Evolutionary conservation across 2,113 vertebrate species (phyloP), one percentile per base, ranked within the genome.

Genomic region (Zapornia atra): DNA sequence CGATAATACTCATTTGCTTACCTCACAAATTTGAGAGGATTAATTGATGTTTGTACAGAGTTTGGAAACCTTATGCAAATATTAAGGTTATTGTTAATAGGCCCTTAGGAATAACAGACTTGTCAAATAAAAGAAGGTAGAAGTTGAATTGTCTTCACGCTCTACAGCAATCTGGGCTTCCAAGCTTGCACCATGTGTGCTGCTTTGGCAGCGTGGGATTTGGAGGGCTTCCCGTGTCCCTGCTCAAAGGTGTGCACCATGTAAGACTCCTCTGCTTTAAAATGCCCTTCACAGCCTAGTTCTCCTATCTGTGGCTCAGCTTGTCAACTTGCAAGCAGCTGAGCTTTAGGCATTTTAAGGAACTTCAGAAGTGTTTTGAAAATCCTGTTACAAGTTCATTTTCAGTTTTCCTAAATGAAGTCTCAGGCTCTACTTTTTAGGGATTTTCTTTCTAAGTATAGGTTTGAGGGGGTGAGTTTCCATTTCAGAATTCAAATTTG

Each of bases 361-460:
- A 60, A 15, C 57, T 82, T 91, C 57, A 60, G 44, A 87, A 95
- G 33, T 54, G 85, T 84, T 85, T 85, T 85, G 78, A 90, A 82
- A 90, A 80, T 63, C 54, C 75, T 63, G 24, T 92, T 90, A 40
- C 65, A 85, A 79, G 59, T 85, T 40, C 75, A 28, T 72, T 87
- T 96, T 91, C 34, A n/a, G 66, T 73, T 85, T 91, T 80, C 68
- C 63, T 80, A 88, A 93, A 79, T 80, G 75, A 91, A 94, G 77
- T 73, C 64, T 93, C 44, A 87, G 79, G 63, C n/a, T 80, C 63
- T 57, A 86, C 56, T 70, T 94, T 80, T 75, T 61, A 56, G 40
- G 90, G 90, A 83, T 88, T 88, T 89, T 91, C 70, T 82, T 88
- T 79, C 92, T 76, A 85, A 87, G 53, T 85, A 69, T 95, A 89